These are phyloP conservation scores for Drosophila leonis DNA, from an alignment of 2,888 invertebrate species.

Conservation along the genomic window DNA sequence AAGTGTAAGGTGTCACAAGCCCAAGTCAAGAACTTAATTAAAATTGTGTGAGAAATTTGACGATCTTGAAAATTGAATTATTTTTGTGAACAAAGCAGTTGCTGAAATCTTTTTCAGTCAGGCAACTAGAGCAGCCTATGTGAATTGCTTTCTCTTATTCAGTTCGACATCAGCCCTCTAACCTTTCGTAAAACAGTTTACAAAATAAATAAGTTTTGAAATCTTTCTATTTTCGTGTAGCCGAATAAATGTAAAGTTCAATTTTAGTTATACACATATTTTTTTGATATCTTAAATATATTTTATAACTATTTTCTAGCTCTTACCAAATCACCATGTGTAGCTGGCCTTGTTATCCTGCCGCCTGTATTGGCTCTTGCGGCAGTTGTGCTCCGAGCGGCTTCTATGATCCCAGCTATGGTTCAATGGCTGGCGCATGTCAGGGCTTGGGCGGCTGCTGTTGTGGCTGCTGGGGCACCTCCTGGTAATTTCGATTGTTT, in stretches of 20 bases:
- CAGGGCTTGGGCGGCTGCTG: conserved; percentile 47
- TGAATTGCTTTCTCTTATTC: neutral
- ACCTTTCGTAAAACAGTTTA: conserved; percentile 23
- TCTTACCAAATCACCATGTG: conserved; percentile 40
- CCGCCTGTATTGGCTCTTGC: conserved; percentile 52
- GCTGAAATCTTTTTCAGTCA: conserved; percentile 7
- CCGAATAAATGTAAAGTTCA: conserved; percentile 13
- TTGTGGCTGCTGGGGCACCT: conserved; percentile 53
- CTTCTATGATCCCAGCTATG: conserved; percentile 61
- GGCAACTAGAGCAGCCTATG: neutral
- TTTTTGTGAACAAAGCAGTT: conserved; percentile 11
- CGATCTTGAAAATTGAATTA: neutral
- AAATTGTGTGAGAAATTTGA: conserved; percentile 10
- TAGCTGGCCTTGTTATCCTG: conserved; percentile 59
- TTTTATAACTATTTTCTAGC: conserved; percentile 10
- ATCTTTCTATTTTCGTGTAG: conserved; percentile 41
- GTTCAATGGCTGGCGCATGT: conserved; percentile 44
- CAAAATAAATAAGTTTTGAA: conserved; percentile 15
- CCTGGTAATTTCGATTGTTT: conserved; percentile 27
- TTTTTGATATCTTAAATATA: neutral
- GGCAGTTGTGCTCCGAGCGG: conserved; percentile 62
- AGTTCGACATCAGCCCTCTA: conserved; percentile 21
- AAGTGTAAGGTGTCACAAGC: conserved; percentile 8
- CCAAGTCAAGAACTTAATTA: conserved; percentile 43
- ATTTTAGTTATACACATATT: neutral